Evolutionary conservation across 30 jellyfish, hydroid and myxozoan species (phyloP).

Genomic region (Hydractinia echinata): DNA sequence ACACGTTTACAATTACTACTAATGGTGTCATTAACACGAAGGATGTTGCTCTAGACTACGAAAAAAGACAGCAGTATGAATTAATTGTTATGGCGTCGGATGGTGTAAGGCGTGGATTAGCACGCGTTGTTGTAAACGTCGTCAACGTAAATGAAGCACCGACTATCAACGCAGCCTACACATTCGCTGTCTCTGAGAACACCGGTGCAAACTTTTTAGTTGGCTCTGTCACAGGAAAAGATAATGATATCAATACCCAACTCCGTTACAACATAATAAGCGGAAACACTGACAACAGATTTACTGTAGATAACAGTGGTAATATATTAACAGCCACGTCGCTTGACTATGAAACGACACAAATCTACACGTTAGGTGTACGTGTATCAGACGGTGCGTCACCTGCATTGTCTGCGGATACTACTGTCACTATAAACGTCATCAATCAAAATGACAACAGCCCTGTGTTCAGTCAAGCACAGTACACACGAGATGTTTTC

Average conservation of each 20-base stretch:
- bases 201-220: slow-evolving; percentile 9
- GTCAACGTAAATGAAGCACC: slow-evolving; percentile 15
- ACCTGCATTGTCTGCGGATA: slow-evolving; percentile 39
- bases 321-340: slow-evolving; percentile 30
- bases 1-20: slow-evolving; percentile 4
- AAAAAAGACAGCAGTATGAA: neutral
- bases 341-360: slow-evolving; percentile 47
- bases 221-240: slow-evolving; percentile 10
- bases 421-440: slow-evolving; percentile 33
- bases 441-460: slow-evolving; percentile 54
- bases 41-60: neutral
- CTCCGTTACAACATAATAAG: neutral
- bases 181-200: slow-evolving; percentile 9
- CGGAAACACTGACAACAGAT: slow-evolving; percentile 2
- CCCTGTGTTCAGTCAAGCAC: slow-evolving; percentile 48
- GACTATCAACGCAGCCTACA: neutral
- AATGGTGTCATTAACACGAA: neutral
- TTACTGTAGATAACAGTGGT: neutral
- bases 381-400: slow-evolving; percentile 59
- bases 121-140: neutral
- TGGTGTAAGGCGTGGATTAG: slow-evolving; percentile 14
- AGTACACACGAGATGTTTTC: slow-evolving; percentile 28
- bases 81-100: slow-evolving; percentile 25
- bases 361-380: slow-evolving; percentile 30
- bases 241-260: neutral